Evolutionary conservation across 2,888 invertebrate genomes (phyloP).

Genomic region (Aspidiotus destructor): DNA sequence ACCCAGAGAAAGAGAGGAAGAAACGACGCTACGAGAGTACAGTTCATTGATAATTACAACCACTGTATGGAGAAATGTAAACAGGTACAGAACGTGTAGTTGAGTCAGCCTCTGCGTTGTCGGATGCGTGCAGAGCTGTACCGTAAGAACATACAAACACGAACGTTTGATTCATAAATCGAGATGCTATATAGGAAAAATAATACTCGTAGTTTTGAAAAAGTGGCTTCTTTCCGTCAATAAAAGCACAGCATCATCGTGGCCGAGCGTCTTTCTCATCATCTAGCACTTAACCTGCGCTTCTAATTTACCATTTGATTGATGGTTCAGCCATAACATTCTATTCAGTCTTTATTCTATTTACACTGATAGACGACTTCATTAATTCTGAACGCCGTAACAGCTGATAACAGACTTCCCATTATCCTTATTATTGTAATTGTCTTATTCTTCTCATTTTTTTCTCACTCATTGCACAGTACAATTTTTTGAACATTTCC

Average conservation of each 20-base stretch:
- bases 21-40: neutral
- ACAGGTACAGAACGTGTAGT: neutral
- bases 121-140: neutral
- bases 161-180: conserved; percentile 2
- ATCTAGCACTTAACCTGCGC: conserved; percentile 26
- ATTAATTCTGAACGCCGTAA: neutral
- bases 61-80: neutral
- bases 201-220: neutral
- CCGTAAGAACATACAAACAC: neutral
- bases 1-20: neutral
- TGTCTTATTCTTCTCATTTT: conserved; percentile 15
- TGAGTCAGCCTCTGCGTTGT: neutral
- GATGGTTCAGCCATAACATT: conserved; percentile 27
- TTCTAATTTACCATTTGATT: conserved; percentile 24
- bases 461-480: neutral
- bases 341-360: conserved; percentile 15
- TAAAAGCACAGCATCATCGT: conserved; percentile 19
- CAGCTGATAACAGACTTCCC: conserved; percentile 26
- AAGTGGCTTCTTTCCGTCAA: conserved; percentile 2
- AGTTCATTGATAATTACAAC: conserved; percentile 4
- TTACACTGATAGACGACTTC: conserved; percentile 1
- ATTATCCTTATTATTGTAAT: conserved; percentile 26
- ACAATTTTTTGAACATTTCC: neutral
- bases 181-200: conserved; percentile 1
- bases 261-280: conserved; percentile 16